Base-by-base conservation (phyloP, 2,888 invertebrate genomes). In the Neria commutata region DNA sequence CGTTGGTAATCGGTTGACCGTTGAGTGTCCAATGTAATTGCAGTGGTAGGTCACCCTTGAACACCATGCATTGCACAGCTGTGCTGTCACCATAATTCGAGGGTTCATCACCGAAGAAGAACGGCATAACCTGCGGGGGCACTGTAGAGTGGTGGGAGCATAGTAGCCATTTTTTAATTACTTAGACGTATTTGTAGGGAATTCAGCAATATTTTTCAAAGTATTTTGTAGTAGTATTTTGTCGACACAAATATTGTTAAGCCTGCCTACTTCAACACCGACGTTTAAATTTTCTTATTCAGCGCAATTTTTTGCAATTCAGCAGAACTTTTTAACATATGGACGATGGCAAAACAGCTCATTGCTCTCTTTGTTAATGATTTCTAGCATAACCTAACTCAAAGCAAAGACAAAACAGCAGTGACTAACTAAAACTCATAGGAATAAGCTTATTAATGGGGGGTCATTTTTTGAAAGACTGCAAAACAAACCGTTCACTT, bases 31-130 rank as follows among this genome's bases (percentile, higher is more conserved):
- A 93, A 54, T 86, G 86, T 55, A 94, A 88, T 72, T 87, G 86
- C 33, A 94, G 83, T 6, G 93, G 94, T 52, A 87, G 84, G 77
- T 94, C 94, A 46, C 94, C 92, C 80, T 91, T 91, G 49, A 87
- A 86, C 40, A 91, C 88, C 83, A 89, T 87, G 79, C 92, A 92
- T 65, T 88, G 87, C 2, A 90, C 85, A 57, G 90, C 90, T 37
- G 89, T 88, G 64, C 88, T 86, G 65, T 92, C 91, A 4, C 91
- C 92, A 59, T 90, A 89, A 74, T 91, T 90, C 47, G 91, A 87
- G 56, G 90, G 86, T 67, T 90, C 89, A 52, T 90, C 90, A 57
- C 91, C 91, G 73, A 92, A 91, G 61, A 86, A 84, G 77, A 92
- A 89, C 60, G 90, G 90, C 81, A 88, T 87, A 75, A 92, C 89